phyloP scores from a whole-genome alignment of 2,888 invertebrate genomes.

The Diplolepis rosae region DNA sequence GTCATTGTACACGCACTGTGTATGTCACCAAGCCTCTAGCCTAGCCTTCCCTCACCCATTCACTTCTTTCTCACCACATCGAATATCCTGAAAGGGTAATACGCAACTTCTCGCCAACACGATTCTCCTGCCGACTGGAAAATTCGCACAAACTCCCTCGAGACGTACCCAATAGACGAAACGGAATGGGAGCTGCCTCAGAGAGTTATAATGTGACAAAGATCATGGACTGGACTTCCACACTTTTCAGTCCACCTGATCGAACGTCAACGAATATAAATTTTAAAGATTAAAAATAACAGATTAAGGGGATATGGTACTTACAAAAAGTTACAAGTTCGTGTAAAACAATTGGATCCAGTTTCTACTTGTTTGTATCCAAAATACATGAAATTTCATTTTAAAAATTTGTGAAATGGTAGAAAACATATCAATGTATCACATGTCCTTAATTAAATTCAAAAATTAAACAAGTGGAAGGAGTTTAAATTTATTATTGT shows the following conservation, averaged over 20 bases:
- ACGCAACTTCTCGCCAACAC: conserved; percentile 54
- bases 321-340: too few species aligned
- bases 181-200: background rate
- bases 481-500: too few species aligned
- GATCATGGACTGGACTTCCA: background rate
- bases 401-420: too few species aligned
- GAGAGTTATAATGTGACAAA: background rate
- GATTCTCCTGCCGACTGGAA: conserved; percentile 56
- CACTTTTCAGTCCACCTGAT: background rate
- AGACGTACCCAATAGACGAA: conserved; percentile 46
- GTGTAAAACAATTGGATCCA: too few species aligned
- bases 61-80: conserved; percentile 54
- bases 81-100: conserved; percentile 62
- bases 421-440: too few species aligned
- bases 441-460: too few species aligned
- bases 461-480: too few species aligned
- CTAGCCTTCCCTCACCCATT: background rate
- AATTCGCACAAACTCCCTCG: conserved; percentile 64
- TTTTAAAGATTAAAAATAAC: background rate
- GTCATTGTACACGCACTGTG: conserved; percentile 4
- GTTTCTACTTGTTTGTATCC: too few species aligned
- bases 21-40: conserved; percentile 1
- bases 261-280: background rate
- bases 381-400: too few species aligned
- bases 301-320: too few species aligned